These are phyloP conservation scores for Brenthis ino DNA, from an alignment of 2,888 invertebrate species.

Conservation along the genomic window DNA sequence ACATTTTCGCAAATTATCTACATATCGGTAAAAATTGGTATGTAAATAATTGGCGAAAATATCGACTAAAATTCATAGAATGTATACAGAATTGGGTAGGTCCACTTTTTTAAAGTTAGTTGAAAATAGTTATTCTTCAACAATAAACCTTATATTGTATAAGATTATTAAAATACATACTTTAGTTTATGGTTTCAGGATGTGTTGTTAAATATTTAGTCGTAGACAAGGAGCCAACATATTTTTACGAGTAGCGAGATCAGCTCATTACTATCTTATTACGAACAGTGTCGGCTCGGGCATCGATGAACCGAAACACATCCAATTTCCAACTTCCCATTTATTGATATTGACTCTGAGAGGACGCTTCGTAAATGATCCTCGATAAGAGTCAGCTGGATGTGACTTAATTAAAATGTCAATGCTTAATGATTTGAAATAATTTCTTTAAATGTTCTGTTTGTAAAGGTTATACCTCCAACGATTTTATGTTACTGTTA, in stretches of 20 bases:
- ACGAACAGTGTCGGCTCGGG: slow-evolving; percentile 67
- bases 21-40: too few species aligned
- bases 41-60: too few species aligned
- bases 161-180: background rate
- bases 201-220: slow-evolving; percentile 72
- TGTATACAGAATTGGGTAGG: too few species aligned
- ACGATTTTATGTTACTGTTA: background rate
- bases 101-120: too few species aligned
- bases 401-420: slow-evolving; percentile 41
- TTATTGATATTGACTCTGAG: slow-evolving; percentile 81
- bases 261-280: slow-evolving; percentile 80
- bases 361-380: slow-evolving; percentile 72
- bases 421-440: slow-evolving; percentile 15
- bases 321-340: slow-evolving; percentile 81
- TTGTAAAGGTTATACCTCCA: background rate
- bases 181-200: slow-evolving; percentile 31
- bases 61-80: too few species aligned
- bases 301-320: slow-evolving; percentile 75
- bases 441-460: slow-evolving; percentile 3
- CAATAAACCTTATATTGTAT: too few species aligned
- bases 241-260: slow-evolving; percentile 76
- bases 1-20: too few species aligned
- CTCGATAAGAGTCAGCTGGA: slow-evolving; percentile 55
- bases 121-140: too few species aligned
- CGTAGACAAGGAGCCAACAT: slow-evolving; percentile 72